phyloP scores from a whole-genome alignment of 2,797 vertebrate species.

The Cryptoprocta ferox region DNA sequence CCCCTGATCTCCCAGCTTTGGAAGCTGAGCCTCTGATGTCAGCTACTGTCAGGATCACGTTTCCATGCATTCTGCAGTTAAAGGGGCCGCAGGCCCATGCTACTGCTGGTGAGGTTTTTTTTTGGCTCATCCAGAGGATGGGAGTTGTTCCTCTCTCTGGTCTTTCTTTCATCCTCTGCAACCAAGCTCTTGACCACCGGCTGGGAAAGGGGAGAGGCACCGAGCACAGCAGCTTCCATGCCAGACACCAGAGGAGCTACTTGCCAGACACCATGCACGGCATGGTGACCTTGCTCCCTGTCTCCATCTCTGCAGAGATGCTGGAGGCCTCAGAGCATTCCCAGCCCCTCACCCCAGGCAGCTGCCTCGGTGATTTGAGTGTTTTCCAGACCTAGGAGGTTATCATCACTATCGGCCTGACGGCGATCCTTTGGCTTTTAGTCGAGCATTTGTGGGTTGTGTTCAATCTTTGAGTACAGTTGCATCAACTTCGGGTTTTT shows the following conservation, averaged over 20 bases:
- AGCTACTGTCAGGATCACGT: neutral
- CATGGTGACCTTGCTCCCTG: too few relatives aligned
- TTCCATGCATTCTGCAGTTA: neutral
- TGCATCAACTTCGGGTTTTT: constrained; percentile 50
- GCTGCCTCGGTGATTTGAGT: fast-evolving
- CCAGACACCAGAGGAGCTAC: fast-evolving
- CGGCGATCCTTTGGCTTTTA: neutral
- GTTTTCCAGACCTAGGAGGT: neutral
- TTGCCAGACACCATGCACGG: neutral
- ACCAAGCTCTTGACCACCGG: neutral
- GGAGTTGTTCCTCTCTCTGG: neutral
- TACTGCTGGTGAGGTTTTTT: neutral
- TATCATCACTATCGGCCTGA: neutral
- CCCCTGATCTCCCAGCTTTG: neutral
- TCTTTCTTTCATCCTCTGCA: too few relatives aligned
- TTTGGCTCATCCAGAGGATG: neutral
- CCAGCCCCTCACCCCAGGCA: fast-evolving
- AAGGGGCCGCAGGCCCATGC: neutral
- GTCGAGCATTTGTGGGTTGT: neutral
- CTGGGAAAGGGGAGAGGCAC: neutral
- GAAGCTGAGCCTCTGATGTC: neutral
- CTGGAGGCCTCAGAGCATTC: neutral
- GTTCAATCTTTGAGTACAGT: neutral
- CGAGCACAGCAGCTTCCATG: fast-evolving
- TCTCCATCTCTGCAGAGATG: neutral